These are phyloP conservation scores for Protonemura montana DNA, from an alignment of 2,888 invertebrate genomes.

Conservation along the genomic window DNA sequence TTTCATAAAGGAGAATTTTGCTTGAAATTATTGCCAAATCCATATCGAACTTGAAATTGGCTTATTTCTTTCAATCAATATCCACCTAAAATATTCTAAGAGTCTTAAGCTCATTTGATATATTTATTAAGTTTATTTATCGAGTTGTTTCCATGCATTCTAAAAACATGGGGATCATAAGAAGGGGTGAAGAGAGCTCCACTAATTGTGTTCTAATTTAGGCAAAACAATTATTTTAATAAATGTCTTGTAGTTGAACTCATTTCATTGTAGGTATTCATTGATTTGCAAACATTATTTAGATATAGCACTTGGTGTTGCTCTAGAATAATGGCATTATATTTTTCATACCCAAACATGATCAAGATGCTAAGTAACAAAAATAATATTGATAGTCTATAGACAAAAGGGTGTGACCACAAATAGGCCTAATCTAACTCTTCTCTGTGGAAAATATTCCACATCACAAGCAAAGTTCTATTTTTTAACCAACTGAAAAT, in stretches of 20 bases:
- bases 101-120: slow-evolving; percentile 7
- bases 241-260: slow-evolving; percentile 19
- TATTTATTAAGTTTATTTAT: slow-evolving; percentile 5
- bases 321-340: slow-evolving; percentile 32
- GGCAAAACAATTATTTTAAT: slow-evolving; percentile 23
- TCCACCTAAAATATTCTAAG: not conserved
- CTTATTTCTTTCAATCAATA: not conserved
- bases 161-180: not conserved
- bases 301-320: slow-evolving; percentile 24
- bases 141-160: slow-evolving; percentile 1
- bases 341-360: slow-evolving; percentile 36
- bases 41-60: not conserved
- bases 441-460: not conserved
- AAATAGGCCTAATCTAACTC: slow-evolving; percentile 2
- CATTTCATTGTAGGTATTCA: slow-evolving; percentile 29
- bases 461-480: not conserved
- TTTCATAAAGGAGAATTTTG: not conserved
- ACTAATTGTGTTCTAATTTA: slow-evolving; percentile 38
- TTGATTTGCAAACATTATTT: slow-evolving; percentile 39
- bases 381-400: not conserved
- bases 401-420: not conserved
- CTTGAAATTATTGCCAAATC: not conserved
- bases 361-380: not conserved
- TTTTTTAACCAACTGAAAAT: not conserved
- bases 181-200: slow-evolving; percentile 16